Evolutionary conservation across 2,113 vertebrate genomes (phyloP).

Genomic region (Phoxinus phoxinus): DNA sequence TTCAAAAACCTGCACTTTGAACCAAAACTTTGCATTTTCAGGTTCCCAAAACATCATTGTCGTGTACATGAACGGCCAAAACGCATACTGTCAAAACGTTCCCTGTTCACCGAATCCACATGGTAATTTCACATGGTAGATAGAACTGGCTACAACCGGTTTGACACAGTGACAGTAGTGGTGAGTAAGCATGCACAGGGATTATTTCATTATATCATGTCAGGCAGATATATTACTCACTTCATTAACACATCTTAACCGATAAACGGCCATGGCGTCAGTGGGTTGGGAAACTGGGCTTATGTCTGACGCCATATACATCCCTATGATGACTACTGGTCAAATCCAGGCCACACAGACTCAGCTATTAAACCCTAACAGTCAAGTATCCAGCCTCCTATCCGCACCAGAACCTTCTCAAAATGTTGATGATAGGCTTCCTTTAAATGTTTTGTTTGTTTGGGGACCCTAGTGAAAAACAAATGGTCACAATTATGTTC

Average conservation of each 20-base stretch:
- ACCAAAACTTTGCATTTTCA: too few species aligned
- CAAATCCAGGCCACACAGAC: neutral
- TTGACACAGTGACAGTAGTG: neutral
- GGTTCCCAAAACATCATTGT: too few species aligned
- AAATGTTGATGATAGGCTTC: neutral
- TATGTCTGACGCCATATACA: constrained; percentile 27
- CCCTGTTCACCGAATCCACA: too few species aligned
- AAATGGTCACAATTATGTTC: too few species aligned
- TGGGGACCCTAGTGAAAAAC: too few species aligned
- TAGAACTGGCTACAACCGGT: neutral
- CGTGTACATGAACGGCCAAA: too few species aligned
- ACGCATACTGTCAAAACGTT: too few species aligned
- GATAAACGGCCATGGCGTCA: constrained; percentile 18
- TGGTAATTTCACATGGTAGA: too few species aligned
- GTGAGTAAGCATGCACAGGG: neutral
- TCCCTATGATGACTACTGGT: neutral
- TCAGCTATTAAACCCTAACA: neutral
- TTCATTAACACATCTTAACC: constrained; percentile 33
- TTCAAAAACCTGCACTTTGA: too few species aligned
- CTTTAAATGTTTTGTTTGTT: neutral
- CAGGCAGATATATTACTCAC: constrained; percentile 11
- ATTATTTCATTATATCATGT: constrained; percentile 33
- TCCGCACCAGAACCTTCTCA: neutral
- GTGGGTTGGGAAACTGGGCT: neutral
- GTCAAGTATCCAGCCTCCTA: neutral